Evolutionary conservation across 1,140 invertebrate species (phyloP).

Genomic region (Nephila pilipes): DNA sequence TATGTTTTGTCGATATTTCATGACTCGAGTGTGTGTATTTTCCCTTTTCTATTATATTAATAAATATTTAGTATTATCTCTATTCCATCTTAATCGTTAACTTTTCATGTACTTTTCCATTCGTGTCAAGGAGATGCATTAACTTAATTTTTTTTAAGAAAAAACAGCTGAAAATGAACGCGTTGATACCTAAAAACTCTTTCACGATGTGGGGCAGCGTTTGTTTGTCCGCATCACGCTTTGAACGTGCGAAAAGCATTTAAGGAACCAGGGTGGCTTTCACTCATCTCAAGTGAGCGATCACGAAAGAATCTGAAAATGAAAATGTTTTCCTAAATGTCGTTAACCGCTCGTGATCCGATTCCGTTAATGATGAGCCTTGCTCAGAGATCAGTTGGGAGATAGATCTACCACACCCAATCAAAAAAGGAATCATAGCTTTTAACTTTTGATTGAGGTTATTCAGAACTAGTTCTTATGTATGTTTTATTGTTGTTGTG

Average conservation of each 20-base stretch:
- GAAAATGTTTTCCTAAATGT: constrained; percentile 14
- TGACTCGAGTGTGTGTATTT: no score
- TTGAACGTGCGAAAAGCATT: constrained; percentile 17
- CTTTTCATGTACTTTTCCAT: not conserved
- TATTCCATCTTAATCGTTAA: no score
- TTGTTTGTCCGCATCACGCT: not conserved
- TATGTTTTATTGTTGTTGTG: constrained; percentile 11
- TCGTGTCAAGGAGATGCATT: not conserved
- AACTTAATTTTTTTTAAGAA: not conserved
- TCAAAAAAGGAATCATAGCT: constrained; percentile 22
- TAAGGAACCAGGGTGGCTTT: constrained; percentile 25
- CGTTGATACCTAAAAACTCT: not conserved
- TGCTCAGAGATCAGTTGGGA: constrained; percentile 16
- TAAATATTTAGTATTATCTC: no score
- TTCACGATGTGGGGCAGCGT: constrained; percentile 4
- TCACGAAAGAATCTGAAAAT: not conserved
- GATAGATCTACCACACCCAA: constrained; percentile 29
- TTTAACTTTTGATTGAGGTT: constrained; percentile 38
- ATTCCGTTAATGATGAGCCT: constrained; percentile 27
- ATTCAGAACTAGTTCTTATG: constrained; percentile 27
- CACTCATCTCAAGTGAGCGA: constrained; percentile 3
- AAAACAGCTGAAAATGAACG: not conserved
- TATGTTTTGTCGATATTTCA: no score
- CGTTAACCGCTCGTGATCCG: constrained; percentile 28
- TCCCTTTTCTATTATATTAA: no score